Evolutionary conservation across 2,888 invertebrate species (phyloP), one percentile per base, ranked within the genome.

Genomic region (Drosophila ochracea): DNA sequence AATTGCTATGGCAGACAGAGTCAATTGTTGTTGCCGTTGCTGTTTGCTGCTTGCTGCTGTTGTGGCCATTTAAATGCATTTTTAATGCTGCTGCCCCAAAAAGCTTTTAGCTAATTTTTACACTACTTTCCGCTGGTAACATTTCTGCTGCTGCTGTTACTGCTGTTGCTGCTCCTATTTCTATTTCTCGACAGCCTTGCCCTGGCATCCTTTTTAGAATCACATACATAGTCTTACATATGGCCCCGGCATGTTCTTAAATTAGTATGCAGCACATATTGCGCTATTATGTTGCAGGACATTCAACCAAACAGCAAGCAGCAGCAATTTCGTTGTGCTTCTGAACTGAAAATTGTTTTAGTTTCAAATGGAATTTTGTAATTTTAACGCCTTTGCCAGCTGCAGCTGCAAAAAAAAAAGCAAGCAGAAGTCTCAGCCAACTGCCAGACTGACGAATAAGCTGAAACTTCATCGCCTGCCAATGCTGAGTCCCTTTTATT

Each of bases 51-150:
- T 52, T 66, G 68, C 37, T 41, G 25, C 30, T 35, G 62, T 49
- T 73, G 63, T 60, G 55, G 79, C 85, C 76, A 91, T 91, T 91
- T 84, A 80, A 82, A 90, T 87, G 91, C 91, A 90, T 87, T 83
- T 91, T 92, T 86, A 89, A 91, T 92, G 85, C 69, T 64, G 73
- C 69, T 77, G 80, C 75, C 82, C 80, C 79, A 74, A 83, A 91
- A 92, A 92, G 91, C 91, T 91, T 92, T 91, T 91, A 91, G 91
- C 91, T 91, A 91, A 91, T 91, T 92, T 92, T 92, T 75, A 73
- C 79, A 74, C 79, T 78, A 87, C 76, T 84, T 76, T 73, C 63
- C 66, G 62, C 37, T 58, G 37, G 65, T 53, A 43, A 53, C 61
- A 52, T 68, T 66, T 77, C 58, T 68, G 66, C 47, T 73, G 76